These are phyloP conservation scores for Leptoteleia sp. DNA, from an alignment of 1,140 invertebrate genomes.

Conservation along the genomic window DNA sequence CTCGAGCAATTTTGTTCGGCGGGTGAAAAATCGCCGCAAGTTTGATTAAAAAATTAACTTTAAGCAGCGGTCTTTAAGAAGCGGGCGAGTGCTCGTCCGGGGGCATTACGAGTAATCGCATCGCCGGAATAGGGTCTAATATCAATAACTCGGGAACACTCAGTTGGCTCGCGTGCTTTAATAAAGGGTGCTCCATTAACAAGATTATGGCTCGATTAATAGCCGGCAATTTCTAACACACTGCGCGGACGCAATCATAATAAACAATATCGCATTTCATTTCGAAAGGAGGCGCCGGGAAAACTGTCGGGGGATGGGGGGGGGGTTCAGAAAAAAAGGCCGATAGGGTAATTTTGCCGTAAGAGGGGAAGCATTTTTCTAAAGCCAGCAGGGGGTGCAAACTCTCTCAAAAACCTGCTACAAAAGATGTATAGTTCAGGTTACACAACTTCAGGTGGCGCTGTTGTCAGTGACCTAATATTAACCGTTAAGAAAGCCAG, in stretches of 20 bases:
- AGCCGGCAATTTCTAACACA: slow-evolving; percentile 60
- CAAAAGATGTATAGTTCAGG: too few species aligned
- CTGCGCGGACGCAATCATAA: slow-evolving; percentile 55
- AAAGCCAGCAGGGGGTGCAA: too few species aligned
- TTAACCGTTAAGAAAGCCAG: too few species aligned
- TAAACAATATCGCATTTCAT: slow-evolving; percentile 63
- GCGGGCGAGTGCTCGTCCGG: too few species aligned
- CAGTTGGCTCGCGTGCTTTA: slow-evolving; percentile 48
- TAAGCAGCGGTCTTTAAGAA: too few species aligned
- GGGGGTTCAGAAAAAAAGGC: background rate
- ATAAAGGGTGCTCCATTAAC: slow-evolving; percentile 66
- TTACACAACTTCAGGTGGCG: too few species aligned
- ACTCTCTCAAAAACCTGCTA: too few species aligned
- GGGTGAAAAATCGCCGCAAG: too few species aligned
- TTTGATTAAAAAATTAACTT: too few species aligned
- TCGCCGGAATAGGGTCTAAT: slow-evolving; percentile 52
- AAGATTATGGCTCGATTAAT: slow-evolving; percentile 66
- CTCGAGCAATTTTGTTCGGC: too few species aligned
- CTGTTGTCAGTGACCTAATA: too few species aligned
- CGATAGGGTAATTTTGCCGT: slow-evolving; percentile 15
- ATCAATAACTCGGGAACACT: slow-evolving; percentile 63
- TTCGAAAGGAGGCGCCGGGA: slow-evolving; percentile 17
- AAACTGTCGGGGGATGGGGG: too few species aligned
- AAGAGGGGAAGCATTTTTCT: slow-evolving; percentile 14
- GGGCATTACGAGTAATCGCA: slow-evolving; percentile 58